Conservation (phyloP, 2,113 vertebrate genomes). For the Numida meleagris region DNA sequence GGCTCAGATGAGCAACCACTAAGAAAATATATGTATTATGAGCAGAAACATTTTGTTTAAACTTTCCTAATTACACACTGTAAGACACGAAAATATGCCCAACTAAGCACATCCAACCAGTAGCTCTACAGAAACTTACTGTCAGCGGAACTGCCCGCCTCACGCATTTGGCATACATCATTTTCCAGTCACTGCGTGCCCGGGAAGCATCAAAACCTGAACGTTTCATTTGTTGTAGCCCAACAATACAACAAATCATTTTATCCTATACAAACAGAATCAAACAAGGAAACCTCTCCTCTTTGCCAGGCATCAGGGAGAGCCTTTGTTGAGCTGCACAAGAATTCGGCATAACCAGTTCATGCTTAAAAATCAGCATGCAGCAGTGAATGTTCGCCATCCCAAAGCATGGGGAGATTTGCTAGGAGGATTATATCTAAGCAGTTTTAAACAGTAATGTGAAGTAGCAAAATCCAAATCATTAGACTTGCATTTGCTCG, state of each 20-base stretch:
- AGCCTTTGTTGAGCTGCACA: constrained; percentile 56
- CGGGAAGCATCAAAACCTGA: not conserved
- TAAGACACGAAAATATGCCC: not conserved
- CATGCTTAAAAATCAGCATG: not conserved
- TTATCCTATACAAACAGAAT: constrained; percentile 26
- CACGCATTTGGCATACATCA: not conserved
- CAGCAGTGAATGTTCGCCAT: not conserved
- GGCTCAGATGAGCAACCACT: not conserved
- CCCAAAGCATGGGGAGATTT: constrained; percentile 52
- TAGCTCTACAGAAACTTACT: not conserved
- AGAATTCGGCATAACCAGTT: constrained; percentile 39
- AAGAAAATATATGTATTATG: not conserved
- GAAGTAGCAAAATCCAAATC: constrained; percentile 66
- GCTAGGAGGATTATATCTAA: constrained; percentile 66
- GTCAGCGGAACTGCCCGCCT: not conserved
- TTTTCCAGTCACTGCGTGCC: not conserved
- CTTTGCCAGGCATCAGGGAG: constrained; percentile 32
- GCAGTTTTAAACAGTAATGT: constrained; percentile 65
- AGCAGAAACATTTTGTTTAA: not conserved
- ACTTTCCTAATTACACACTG: not conserved
- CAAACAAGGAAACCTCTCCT: constrained; percentile 15
- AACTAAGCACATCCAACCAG: not conserved
- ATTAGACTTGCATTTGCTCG: constrained; percentile 62
- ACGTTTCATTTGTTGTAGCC: not conserved
- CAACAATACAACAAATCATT: not conserved